Evolutionary conservation across 1,140 invertebrate genomes (phyloP).

Genomic region (Aphaenogaster floridana): DNA sequence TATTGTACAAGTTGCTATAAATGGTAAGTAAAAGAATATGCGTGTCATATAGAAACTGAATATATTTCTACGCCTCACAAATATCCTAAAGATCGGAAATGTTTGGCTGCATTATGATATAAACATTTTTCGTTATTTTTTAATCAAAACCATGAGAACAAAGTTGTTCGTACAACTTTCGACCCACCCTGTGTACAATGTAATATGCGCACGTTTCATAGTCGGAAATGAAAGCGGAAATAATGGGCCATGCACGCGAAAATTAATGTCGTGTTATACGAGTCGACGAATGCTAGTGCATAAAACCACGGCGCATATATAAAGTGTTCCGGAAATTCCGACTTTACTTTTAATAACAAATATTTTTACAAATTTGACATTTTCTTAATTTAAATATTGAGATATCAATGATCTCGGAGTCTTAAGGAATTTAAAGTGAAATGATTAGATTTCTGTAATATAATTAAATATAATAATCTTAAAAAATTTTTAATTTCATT

Average conservation of each 20-base stretch:
- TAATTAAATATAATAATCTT: background rate
- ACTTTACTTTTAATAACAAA: background rate
- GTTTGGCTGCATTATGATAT: background rate
- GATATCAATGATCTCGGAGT: background rate
- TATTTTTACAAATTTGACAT: background rate
- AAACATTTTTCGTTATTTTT: background rate
- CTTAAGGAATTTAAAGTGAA: background rate
- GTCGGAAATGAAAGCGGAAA: conserved; percentile 37
- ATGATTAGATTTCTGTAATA: background rate
- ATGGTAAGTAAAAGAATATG: background rate
- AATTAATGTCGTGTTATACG: conserved; percentile 45
- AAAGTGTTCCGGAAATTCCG: background rate
- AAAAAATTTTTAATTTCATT: background rate
- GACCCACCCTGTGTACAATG: background rate
- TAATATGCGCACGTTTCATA: conserved; percentile 30
- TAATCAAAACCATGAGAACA: background rate
- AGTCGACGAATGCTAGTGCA: background rate
- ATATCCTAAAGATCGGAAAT: background rate
- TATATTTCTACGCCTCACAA: background rate
- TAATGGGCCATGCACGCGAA: conserved; percentile 45
- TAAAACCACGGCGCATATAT: conserved; percentile 2
- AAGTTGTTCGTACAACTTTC: conserved; percentile 26
- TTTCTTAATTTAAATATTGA: background rate
- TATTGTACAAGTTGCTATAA: background rate
- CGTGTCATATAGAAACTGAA: background rate